Base-by-base conservation (phyloP, 2,113 vertebrate genomes). In the Pteropus alecto region DNA sequence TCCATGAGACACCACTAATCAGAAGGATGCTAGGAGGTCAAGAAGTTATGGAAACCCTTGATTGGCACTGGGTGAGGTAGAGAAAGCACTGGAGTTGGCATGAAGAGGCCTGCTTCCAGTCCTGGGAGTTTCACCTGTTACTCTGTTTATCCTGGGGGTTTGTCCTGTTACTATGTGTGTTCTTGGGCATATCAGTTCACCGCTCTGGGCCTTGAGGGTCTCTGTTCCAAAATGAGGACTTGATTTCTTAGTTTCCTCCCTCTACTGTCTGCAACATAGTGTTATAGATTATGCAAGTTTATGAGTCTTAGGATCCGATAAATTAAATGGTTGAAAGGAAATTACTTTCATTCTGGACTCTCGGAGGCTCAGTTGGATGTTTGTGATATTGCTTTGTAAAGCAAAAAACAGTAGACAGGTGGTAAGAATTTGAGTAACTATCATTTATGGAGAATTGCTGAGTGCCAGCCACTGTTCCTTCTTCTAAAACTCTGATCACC, bases 281-380 rank as follows among this genome's bases (percentile, higher is more conserved):
- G 48, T 43, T 92, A 70, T 48, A 54, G 88, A 38, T 65, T 63
- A 12, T 35, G 24, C 16, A 56, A 93, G 54, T 70, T 70, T 83
- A 6, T 41, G 24, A 84, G 33, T 58, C 11, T 51, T 41, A 93
- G 67, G 48, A 14, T 68, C 71, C 89, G 91, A 88, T 81, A 46
- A 84, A 60, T 35, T 79, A 74, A 76, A n/a, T 87, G 73, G 7
- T 46, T 60, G 84, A 92, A 89, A 88, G 94, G 58, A 91, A 60
- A 35, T 78, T 24, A 61, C 18, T 89, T 89, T 78, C 22, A 18
- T 92, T 89, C 43, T 67, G 74, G n/a, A 43, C 58, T 77, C 86
- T 16, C 2, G 6, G 35, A 68, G 46, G 43, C 48, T 93, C 63
- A 35, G 48, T 51, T 78, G 79, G 28, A 4, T 71, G 54, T 77